A percentile compares a stretch with the other conserved stretches of the same genome.
These are phyloP conservation scores for Platichthys flesus DNA, from an alignment of 2,113 vertebrate genomes.

Conservation along the genomic window DNA sequence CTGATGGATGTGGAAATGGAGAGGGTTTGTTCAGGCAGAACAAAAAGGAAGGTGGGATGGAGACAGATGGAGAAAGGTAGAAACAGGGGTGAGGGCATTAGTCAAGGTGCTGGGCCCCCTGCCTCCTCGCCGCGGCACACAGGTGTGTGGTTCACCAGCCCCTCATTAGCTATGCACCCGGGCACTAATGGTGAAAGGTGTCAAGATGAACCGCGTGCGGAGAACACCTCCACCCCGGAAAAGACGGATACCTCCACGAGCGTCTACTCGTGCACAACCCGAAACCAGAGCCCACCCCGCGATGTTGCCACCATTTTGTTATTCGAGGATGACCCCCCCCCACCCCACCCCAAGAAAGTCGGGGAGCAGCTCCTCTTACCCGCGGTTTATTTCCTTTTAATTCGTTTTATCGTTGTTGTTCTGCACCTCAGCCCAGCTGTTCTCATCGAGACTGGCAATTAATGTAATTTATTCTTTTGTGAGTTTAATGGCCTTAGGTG, in stretches of 20 bases:
- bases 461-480: constrained; percentile 83
- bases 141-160: constrained; percentile 68
- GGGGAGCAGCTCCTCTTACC: constrained; percentile 64
- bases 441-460: constrained; percentile 76
- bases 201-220: constrained; percentile 42
- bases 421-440: constrained; percentile 80
- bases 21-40: constrained; percentile 57
- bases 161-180: constrained; percentile 72
- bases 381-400: constrained; percentile 76
- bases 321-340: not conserved
- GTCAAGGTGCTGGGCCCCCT: constrained; percentile 62
- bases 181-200: constrained; percentile 52
- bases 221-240: constrained; percentile 24
- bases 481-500: constrained; percentile 82
- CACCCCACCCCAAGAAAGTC: constrained; percentile 21
- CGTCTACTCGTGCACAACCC: not conserved
- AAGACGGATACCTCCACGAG: constrained; percentile 12
- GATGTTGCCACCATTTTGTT: constrained; percentile 51
- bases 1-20: constrained; percentile 51
- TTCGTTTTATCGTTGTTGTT: constrained; percentile 79
- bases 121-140: constrained; percentile 49
- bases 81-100: constrained; percentile 54
- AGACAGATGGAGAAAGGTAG: constrained; percentile 60
- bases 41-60: constrained; percentile 43
- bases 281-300: constrained; percentile 4